Evolutionary conservation across 2,113 vertebrate species (phyloP).

Genomic region (Xenotilapia leptura): DNA sequence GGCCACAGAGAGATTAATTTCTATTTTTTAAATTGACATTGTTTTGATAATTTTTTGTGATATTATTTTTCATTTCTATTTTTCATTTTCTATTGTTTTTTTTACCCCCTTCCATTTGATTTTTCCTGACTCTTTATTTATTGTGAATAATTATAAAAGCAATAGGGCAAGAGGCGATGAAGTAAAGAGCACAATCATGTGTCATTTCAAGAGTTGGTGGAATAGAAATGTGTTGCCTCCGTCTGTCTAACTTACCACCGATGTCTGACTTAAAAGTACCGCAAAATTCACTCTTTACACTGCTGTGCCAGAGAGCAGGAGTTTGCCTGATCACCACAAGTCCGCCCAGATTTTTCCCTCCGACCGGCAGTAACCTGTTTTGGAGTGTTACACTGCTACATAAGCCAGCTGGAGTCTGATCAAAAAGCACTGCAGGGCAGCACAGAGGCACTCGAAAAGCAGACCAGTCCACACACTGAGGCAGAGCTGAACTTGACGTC

Average conservation of each 20-base stretch:
- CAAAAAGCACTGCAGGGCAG: conserved; percentile 59
- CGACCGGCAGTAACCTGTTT: background rate
- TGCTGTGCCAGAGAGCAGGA: conserved; percentile 8
- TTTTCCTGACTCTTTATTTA: conserved; percentile 49
- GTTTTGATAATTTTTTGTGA: conserved; percentile 49
- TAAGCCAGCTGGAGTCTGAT: conserved; percentile 6
- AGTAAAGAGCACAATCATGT: conserved; percentile 86
- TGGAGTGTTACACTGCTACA: background rate
- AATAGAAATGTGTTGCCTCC: conserved; percentile 74
- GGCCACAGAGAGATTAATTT: conserved; percentile 61
- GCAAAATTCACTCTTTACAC: background rate
- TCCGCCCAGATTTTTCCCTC: conserved; percentile 25
- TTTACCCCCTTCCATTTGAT: background rate
- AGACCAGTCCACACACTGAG: conserved; percentile 20
- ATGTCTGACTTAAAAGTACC: conserved; percentile 25
- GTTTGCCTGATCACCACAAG: background rate
- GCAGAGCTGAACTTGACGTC: conserved; percentile 25
- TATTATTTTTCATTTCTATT: conserved; percentile 49
- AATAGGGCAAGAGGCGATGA: conserved; percentile 80
- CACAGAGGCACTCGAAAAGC: conserved; percentile 59
- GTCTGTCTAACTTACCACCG: conserved; percentile 49
- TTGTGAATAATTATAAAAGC: conserved; percentile 83
- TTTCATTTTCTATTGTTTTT: conserved; percentile 66
- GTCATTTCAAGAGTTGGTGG: conserved; percentile 64
- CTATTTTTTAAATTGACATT: conserved; percentile 59